Conservation (phyloP, 2,888 invertebrate genomes). For the Sussaba pulchella region DNA sequence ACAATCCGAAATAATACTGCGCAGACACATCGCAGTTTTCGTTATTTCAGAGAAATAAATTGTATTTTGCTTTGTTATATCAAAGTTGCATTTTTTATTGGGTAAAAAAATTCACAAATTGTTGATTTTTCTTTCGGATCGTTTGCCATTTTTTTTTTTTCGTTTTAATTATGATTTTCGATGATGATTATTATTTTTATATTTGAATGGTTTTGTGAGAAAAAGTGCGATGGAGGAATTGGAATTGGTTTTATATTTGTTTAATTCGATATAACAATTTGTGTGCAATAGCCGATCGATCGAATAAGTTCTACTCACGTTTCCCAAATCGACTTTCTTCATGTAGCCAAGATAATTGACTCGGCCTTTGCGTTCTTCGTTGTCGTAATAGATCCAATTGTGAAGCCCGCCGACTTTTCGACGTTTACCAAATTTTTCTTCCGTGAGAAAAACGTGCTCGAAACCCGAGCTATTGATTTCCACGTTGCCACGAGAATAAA, state of each 20-base stretch:
- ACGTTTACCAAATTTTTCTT: slow-evolving; percentile 90
- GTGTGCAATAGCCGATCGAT: neutral
- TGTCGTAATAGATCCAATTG: slow-evolving; percentile 95
- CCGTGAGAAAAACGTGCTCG: slow-evolving; percentile 96
- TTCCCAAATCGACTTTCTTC: slow-evolving; percentile 89
- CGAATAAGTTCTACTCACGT: slow-evolving; percentile 86
- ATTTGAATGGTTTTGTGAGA: no score
- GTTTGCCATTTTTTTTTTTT: neutral
- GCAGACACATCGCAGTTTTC: neutral
- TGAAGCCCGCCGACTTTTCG: slow-evolving; percentile 93
- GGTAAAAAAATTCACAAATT: no score
- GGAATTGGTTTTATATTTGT: no score
- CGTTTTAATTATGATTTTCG: neutral
- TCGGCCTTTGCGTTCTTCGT: slow-evolving; percentile 90
- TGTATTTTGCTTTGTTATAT: no score
- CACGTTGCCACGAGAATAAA: slow-evolving; percentile 92
- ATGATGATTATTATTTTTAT: no score
- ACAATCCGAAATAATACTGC: slow-evolving; percentile 28
- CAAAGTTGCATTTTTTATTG: no score
- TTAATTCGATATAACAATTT: slow-evolving; percentile 21
- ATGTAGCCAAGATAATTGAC: slow-evolving; percentile 93
- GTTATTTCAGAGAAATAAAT: neutral
- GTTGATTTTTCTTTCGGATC: neutral
- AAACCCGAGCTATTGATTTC: slow-evolving; percentile 95
- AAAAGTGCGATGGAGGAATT: no score